Conservation (phyloP, 2,113 vertebrate species). For the Athene cunicularia region DNA sequence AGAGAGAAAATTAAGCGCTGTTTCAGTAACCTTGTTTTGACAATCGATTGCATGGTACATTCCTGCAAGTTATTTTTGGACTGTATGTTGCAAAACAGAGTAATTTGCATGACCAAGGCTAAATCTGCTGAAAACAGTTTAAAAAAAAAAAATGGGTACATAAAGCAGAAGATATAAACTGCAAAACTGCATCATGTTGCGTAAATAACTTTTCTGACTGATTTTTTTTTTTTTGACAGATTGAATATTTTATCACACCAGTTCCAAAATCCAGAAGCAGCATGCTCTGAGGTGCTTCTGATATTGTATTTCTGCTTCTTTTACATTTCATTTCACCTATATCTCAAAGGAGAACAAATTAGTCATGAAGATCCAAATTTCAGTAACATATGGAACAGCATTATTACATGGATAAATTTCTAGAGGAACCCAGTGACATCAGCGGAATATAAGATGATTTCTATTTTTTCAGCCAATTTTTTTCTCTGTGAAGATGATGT, state of each 20-base stretch:
- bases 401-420: background rate
- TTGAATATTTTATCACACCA: background rate
- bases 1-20: background rate
- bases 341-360: background rate
- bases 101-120: background rate
- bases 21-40: background rate
- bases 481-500: background rate
- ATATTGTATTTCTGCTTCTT: background rate
- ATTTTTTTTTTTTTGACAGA: constrained; percentile 17
- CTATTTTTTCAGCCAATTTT: background rate
- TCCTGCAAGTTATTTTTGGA: background rate
- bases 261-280: background rate
- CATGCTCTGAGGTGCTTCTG: background rate
- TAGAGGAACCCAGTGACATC: background rate
- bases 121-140: background rate
- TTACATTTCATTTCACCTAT: background rate
- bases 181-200: background rate
- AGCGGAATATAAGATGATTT: background rate
- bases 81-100: background rate
- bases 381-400: background rate
- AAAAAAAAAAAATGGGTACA: background rate
- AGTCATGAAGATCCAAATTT: background rate
- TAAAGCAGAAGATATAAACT: background rate
- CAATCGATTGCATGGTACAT: background rate
- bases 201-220: background rate